A percentile compares a stretch with the other conserved stretches of the same genome.
Evolutionary conservation across 2,888 invertebrate genomes (phyloP).

Genomic region (Pherbina coryleti): DNA sequence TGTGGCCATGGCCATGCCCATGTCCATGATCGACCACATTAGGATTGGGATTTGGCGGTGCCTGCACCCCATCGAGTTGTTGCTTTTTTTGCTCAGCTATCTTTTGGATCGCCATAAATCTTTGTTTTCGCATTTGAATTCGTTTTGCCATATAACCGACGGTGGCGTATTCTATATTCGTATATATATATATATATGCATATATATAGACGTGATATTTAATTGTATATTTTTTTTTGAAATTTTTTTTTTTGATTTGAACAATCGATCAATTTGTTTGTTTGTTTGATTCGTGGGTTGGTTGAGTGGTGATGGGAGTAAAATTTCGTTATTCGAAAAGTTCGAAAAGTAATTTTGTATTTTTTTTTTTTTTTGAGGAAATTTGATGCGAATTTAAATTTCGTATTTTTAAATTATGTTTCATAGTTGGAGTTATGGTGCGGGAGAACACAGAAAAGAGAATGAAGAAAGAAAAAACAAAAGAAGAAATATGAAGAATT

Average conservation of each 20-base stretch:
- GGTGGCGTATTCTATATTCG: constrained; percentile 89
- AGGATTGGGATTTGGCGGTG: constrained; percentile 84
- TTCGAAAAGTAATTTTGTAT: constrained; percentile 42
- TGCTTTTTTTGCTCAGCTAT: constrained; percentile 93
- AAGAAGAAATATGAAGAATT: constrained; percentile 53
- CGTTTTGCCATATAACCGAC: constrained; percentile 98
- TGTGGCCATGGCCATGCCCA: constrained; percentile 71
- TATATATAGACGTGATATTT: constrained; percentile 21
- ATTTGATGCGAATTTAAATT: constrained; percentile 9
- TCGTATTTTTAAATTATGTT: constrained; percentile 26
- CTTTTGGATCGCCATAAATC: constrained; percentile 90
- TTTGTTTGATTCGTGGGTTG: constrained; percentile 44
- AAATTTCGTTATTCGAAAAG: constrained; percentile 27
- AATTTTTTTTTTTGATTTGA: constrained; percentile 30
- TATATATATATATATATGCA: constrained; percentile 21
- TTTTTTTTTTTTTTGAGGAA: no score
- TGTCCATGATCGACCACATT: constrained; percentile 67
- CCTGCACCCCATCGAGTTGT: constrained; percentile 82
- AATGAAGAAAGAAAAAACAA: constrained; percentile 49
- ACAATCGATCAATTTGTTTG: constrained; percentile 36
- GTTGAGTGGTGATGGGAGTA: constrained; percentile 45
- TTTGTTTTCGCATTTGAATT: constrained; percentile 95
- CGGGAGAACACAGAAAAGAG: constrained; percentile 53
- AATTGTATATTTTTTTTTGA: constrained; percentile 44
- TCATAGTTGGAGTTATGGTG: constrained; percentile 36